phyloP scores from a whole-genome alignment of 2,888 invertebrate species.

The Drosophila parthenogenetica region DNA sequence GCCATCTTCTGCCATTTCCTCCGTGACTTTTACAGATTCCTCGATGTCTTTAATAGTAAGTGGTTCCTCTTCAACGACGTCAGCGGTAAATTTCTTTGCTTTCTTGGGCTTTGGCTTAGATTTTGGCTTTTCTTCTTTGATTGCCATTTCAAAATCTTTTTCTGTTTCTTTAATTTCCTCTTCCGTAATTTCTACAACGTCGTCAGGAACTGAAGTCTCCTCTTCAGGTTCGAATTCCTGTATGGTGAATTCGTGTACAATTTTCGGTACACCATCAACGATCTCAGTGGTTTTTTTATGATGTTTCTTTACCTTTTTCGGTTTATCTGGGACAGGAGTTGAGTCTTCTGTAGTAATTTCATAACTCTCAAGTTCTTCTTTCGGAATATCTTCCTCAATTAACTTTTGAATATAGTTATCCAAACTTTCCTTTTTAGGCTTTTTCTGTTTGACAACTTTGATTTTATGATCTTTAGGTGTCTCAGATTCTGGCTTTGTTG shows the following conservation, averaged over 20 bases:
- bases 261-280: constrained; percentile 73
- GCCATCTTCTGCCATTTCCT: constrained; percentile 77
- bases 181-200: constrained; percentile 13
- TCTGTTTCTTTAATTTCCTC: constrained; percentile 9
- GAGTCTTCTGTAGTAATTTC: constrained; percentile 82
- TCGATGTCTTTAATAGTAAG: constrained; percentile 53
- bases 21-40: constrained; percentile 74
- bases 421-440: constrained; percentile 74
- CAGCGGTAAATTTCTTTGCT: constrained; percentile 83
- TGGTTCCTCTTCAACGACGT: constrained; percentile 82
- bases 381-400: constrained; percentile 82
- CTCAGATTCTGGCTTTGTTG: constrained; percentile 48
- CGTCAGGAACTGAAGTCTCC: constrained; percentile 44
- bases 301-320: constrained; percentile 81
- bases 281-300: constrained; percentile 82
- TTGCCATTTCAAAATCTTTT: constrained; percentile 65
- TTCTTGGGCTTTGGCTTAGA: constrained; percentile 9
- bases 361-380: constrained; percentile 83
- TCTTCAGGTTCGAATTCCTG: constrained; percentile 67
- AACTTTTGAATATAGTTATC: constrained; percentile 79
- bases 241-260: constrained; percentile 73
- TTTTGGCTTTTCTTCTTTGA: constrained; percentile 49
- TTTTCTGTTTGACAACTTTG: constrained; percentile 77
- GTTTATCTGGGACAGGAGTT: constrained; percentile 74
- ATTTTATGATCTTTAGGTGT: constrained; percentile 47